A percentile compares a stretch with the other conserved stretches of the same genome.
Conservation (phyloP, 2,797 vertebrate species). For the Buphagus erythrorhynchus region DNA sequence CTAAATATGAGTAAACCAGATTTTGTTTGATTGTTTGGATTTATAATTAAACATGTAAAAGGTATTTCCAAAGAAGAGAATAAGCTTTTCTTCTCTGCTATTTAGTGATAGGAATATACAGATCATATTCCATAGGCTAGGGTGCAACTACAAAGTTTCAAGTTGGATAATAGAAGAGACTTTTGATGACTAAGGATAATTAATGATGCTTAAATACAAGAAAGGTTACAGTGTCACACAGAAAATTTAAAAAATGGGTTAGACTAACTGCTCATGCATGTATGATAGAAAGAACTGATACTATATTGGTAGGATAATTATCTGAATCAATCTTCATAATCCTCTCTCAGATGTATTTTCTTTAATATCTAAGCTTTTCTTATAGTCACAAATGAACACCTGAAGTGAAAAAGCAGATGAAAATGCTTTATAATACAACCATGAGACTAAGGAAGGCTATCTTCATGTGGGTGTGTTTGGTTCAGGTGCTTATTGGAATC, state of each 20-base stretch:
- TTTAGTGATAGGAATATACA: neutral
- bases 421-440: neutral
- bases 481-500: neutral
- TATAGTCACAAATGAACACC: neutral
- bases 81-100: neutral
- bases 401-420: neutral
- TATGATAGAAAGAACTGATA: neutral
- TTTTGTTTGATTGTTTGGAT: neutral
- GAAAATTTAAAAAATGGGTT: neutral
- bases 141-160: neutral
- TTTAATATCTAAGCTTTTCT: neutral
- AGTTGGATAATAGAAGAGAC: neutral
- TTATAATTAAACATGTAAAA: neutral
- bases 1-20: neutral
- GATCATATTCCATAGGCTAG: neutral
- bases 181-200: neutral
- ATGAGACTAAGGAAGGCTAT: neutral
- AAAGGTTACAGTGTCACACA: neutral
- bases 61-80: neutral
- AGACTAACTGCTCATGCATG: neutral
- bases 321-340: neutral
- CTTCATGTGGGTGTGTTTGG: neutral
- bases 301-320: neutral
- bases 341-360: neutral
- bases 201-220: neutral